Percentiles rank a stretch among this genome's conserved stretches.
These are phyloP conservation scores for Aleiodes testaceus DNA, from an alignment of 2,888 invertebrate genomes.

Conservation along the genomic window DNA sequence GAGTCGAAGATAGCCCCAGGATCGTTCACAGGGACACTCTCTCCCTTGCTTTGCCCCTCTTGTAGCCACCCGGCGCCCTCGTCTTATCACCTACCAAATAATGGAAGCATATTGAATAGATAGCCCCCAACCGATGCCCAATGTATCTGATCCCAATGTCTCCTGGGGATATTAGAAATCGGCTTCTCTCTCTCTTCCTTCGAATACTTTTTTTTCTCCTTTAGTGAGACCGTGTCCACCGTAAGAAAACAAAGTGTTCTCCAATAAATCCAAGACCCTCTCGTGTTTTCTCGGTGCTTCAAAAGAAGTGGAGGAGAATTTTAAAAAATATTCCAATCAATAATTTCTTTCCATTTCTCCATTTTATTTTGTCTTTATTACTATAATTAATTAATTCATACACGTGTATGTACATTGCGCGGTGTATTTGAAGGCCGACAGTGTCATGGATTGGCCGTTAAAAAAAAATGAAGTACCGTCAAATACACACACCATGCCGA, in stretches of 20 bases:
- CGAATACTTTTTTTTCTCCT: slow-evolving; percentile 41
- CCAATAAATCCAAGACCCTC: slow-evolving; percentile 55
- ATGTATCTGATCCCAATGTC: slow-evolving; percentile 66
- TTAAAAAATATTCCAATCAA: slow-evolving; percentile 9
- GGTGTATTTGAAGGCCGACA: slow-evolving; percentile 18
- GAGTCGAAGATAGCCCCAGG: slow-evolving; percentile 60
- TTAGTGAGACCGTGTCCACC: slow-evolving; percentile 29
- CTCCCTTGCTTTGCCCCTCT: slow-evolving; percentile 48
- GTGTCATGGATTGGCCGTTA: slow-evolving; percentile 26
- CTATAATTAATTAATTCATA: slow-evolving; percentile 32
- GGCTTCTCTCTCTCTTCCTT: slow-evolving; percentile 51
- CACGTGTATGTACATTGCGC: slow-evolving; percentile 32
- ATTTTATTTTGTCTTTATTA: slow-evolving; percentile 45
- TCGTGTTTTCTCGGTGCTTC: slow-evolving; percentile 49
- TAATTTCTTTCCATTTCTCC: background rate
- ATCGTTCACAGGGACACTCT: slow-evolving; percentile 47
- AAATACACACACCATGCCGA: slow-evolving; percentile 60
- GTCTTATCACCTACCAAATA: slow-evolving; percentile 71
- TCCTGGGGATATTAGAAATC: slow-evolving; percentile 69
- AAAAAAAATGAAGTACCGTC: slow-evolving; percentile 45
- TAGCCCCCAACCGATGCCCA: slow-evolving; percentile 65
- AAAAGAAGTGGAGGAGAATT: slow-evolving; percentile 32
- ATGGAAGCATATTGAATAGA: slow-evolving; percentile 71
- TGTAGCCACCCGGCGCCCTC: slow-evolving; percentile 55
- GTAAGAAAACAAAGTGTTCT: slow-evolving; percentile 48